Evolutionary conservation across 2,113 vertebrate genomes (phyloP).

Genomic region (Notarius lentiginosus): DNA sequence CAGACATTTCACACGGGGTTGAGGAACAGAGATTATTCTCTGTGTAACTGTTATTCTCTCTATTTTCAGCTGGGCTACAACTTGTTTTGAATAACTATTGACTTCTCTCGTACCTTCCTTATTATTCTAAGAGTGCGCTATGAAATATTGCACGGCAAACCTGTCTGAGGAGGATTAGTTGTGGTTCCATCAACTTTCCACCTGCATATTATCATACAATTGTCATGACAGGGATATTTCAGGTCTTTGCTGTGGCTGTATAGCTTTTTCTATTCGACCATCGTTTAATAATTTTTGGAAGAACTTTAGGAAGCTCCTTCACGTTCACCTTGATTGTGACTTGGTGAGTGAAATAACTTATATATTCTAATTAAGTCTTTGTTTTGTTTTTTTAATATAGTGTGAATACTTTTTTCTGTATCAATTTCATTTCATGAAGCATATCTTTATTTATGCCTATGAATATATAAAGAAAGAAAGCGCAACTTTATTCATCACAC

Average conservation of each 20-base stretch:
- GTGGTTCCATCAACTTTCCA: background rate
- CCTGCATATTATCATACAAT: background rate
- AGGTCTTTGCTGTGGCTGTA: background rate
- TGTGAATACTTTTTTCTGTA: too few species aligned
- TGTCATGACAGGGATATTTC: background rate
- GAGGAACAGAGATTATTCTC: background rate
- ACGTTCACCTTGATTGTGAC: background rate
- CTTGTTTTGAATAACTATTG: background rate
- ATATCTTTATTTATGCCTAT: background rate
- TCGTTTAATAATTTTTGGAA: background rate
- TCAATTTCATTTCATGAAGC: background rate
- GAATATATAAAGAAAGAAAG: background rate
- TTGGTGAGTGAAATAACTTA: background rate
- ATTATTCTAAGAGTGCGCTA: background rate
- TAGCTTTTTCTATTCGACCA: background rate
- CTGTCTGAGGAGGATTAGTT: background rate
- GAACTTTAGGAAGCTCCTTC: background rate
- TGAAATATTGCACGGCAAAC: background rate
- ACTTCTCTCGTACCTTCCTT: background rate
- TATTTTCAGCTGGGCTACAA: background rate
- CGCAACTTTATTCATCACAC: too few species aligned
- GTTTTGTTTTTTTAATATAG: too few species aligned
- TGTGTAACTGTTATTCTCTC: background rate
- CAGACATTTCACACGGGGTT: background rate
- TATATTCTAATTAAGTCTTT: too few species aligned